Percentiles rank a stretch among this genome's conserved stretches.
phyloP scores from a whole-genome alignment of 2,888 invertebrate genomes.

The Stratiomys singularior region DNA sequence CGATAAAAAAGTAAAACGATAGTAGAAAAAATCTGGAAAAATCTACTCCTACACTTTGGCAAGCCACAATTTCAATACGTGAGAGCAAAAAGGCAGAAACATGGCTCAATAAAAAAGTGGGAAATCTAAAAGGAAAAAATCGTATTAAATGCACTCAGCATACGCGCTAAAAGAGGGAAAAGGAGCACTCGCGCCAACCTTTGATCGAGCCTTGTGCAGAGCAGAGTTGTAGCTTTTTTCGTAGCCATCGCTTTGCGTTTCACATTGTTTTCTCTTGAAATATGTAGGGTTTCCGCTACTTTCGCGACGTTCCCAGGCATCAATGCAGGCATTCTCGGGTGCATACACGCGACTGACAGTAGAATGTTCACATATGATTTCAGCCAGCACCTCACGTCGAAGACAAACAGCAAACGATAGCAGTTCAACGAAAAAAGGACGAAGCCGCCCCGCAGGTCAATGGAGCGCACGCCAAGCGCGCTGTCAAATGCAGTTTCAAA shows the following conservation, averaged over 20 bases:
- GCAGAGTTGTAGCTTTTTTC: conserved; percentile 1
- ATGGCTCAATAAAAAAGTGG: conserved; percentile 15
- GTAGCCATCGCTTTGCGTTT: background rate
- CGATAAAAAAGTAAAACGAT: background rate
- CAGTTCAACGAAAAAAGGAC: background rate
- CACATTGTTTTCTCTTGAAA: background rate
- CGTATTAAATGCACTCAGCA: conserved; percentile 26
- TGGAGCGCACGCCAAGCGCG: conserved; percentile 7
- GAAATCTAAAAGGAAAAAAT: conserved; percentile 35
- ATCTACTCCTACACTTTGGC: conserved; percentile 44
- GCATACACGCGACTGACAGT: background rate
- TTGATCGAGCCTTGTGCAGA: background rate
- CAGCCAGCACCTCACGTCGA: conserved; percentile 7
- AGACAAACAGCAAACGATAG: conserved; percentile 33
- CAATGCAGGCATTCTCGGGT: background rate
- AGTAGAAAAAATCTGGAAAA: conserved; percentile 31
- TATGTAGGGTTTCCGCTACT: background rate
- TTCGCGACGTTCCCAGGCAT: conserved; percentile 13
- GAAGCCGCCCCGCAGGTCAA: conserved; percentile 21
- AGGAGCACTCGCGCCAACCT: conserved; percentile 26
- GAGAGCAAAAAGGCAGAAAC: conserved; percentile 33
- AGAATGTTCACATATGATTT: conserved; percentile 36
- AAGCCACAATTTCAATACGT: conserved; percentile 42
- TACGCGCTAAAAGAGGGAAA: background rate
- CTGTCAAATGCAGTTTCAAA: conserved; percentile 21